phyloP scores from a whole-genome alignment of 2,888 invertebrate genomes.

The Blastobasis adustella region DNA sequence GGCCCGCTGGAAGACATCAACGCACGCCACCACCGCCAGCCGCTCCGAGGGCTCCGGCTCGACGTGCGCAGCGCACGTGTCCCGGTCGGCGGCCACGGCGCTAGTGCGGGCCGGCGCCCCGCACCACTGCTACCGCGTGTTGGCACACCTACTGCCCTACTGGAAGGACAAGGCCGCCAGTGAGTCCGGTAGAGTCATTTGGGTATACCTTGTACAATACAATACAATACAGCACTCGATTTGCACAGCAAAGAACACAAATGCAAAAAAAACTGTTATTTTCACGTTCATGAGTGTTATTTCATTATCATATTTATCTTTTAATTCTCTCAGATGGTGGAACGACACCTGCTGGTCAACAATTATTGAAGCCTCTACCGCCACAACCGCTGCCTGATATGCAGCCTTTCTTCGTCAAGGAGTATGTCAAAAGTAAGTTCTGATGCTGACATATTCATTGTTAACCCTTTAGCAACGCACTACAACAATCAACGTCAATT shows the following conservation, averaged over 20 bases:
- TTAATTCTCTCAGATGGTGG: constrained; percentile 29
- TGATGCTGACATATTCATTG: neutral
- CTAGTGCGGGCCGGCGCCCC: constrained; percentile 55
- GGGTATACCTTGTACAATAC: no score
- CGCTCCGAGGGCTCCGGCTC: constrained; percentile 25
- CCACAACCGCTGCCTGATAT: constrained; percentile 92
- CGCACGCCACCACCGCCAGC: constrained; percentile 9
- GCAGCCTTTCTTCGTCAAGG: constrained; percentile 95
- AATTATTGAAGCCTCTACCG: constrained; percentile 86
- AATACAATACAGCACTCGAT: no score
- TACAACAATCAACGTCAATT: no score
- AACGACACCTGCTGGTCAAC: constrained; percentile 74
- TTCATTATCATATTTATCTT: no score
- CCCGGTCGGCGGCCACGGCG: constrained; percentile 56
- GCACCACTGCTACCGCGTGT: constrained; percentile 54
- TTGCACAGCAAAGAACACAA: no score
- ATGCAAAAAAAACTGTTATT: no score
- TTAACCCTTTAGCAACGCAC: no score
- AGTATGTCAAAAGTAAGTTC: constrained; percentile 86
- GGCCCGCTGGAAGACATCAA: constrained; percentile 80
- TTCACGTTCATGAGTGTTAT: no score
- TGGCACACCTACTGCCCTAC: constrained; percentile 72
- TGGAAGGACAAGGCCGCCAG: constrained; percentile 77
- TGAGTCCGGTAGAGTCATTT: no score
- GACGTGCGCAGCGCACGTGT: constrained; percentile 61